Evolutionary conservation across 2,797 vertebrate genomes (phyloP), one percentile per base, ranked within the genome.

Genomic region (Austrolebias charrua): DNA sequence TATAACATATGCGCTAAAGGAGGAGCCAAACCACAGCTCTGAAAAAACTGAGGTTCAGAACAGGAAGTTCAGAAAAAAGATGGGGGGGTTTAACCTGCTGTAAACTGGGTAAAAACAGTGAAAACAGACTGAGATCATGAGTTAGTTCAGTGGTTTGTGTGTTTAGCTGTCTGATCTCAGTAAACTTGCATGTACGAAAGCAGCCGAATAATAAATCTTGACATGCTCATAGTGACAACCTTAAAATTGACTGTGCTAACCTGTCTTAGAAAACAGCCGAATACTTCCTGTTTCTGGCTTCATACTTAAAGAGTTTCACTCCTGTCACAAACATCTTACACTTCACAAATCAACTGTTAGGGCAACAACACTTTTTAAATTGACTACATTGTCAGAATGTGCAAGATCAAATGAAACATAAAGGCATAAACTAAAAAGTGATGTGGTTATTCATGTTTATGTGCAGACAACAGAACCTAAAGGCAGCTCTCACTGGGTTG

Each of bases 31-130:
- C 2, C 11, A 50, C 28, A 59, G 44, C 14, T 35, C 43, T 65
- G n/a, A 60, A 35, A 28, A 42, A 55, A 11, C 29, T 35, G 12
- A 53, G 33, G 50, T 15, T 64, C 12, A 64, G 62, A 65, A 66
- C 50, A 66, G 42, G 46, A 63, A 28, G 46, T 45, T 6, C 0
- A 45, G 42, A 44, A 64, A 59, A 62, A 33, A 38, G 2, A 8
- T 16, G 1, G 14, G 14, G 42, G 16, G 15, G 16, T 44, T 13
- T 12, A 40, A 40, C 10, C 38, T 40, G 38, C 38, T 40, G 38
- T 13, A 40, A 2, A 40, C 12, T 12, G 38, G 13, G 2, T 40
- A 12, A 40, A 11, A 40, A 12, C 10, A 12, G 38, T 40, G 4
- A 12, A 5, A 20, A 13, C 2, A 48, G 4, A 20, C 10, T 20